Conservation (phyloP, 1,140 invertebrate species). For the Tribolium madens region DNA sequence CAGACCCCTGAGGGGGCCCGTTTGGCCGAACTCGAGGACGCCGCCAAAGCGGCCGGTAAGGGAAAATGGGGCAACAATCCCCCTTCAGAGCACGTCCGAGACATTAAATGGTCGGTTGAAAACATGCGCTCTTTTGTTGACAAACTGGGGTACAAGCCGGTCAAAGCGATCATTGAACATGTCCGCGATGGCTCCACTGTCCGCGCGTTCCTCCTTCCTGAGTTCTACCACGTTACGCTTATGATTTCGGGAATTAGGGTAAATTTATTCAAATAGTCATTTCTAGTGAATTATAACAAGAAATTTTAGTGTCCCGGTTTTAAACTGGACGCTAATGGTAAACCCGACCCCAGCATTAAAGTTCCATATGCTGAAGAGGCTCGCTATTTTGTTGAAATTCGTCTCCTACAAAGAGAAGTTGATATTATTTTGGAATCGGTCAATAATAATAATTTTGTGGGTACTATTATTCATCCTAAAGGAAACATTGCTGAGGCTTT, state of each 20-base stretch:
- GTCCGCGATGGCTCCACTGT: conserved; percentile 97
- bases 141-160: conserved; percentile 80
- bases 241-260: conserved; percentile 94
- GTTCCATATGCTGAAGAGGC: conserved; percentile 84
- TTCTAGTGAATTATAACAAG: conserved; percentile 21
- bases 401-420: conserved; percentile 93
- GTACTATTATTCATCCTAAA: conserved; percentile 92
- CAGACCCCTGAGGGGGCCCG: conserved; percentile 75
- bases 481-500: conserved; percentile 96
- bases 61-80: conserved; percentile 82
- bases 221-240: conserved; percentile 90
- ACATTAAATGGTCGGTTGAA: conserved; percentile 90
- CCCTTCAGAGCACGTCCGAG: conserved; percentile 76
- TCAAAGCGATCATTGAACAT: conserved; percentile 93
- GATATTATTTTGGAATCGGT: conserved; percentile 92
- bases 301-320: conserved; percentile 77
- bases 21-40: conserved; percentile 90
- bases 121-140: conserved; percentile 87
- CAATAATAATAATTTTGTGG: conserved; percentile 94
- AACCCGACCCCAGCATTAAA: conserved; percentile 70
- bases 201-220: conserved; percentile 88
- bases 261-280: conserved; percentile 60
- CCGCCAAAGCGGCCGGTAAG: conserved; percentile 86
- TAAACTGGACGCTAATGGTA: conserved; percentile 77
- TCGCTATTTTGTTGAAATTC: conserved; percentile 90